Base-by-base conservation (phyloP, 2,797 vertebrate genomes). In the Diglossa cyanea region DNA sequence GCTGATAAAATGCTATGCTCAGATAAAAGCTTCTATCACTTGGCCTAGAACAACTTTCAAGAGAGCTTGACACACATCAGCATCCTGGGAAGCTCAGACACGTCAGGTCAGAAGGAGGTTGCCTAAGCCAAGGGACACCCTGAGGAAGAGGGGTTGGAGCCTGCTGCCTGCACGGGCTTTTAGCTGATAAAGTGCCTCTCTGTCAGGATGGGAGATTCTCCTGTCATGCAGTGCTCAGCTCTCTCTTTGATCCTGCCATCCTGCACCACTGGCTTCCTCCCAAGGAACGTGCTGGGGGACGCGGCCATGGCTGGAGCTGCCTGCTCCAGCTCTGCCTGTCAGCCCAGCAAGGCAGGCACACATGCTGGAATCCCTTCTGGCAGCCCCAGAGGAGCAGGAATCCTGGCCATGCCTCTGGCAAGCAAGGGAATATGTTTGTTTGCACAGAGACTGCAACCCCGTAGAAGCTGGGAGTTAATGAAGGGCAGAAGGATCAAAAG, bases 321-420 rank as follows among this genome's bases (percentile, higher is more conserved):
- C 72, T 63, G 83, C 88, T 86, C 86, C 88, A 54, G 92, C 86
- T 85, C 91, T 25, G 67, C 93, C 25, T 48, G 81, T 78, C 94
- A 92, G 80, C 81, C 70, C 87, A 71, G 90, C 66, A 4, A 75
- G 83, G 80, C 74, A 84, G 71, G 63, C 50, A 63, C 86, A 35
- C 73, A 54, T 1, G 63, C 93, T 84, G 90, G 79, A 92, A 94
- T 70, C 70, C 76, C 70, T 82, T 16, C 75, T 91, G 95, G 94
- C 87, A 85, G 75, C 87, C 63, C 86, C 48, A 31, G 80, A 73
- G 55, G 90, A 88, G 73, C 81, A 66, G 90, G 60, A 19, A 79
- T 62, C 86, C 71, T 44, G 13, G 42, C 44, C 60, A 13, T 77
- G 55, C 50, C 33, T 67, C 80, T 62, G 76, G 84, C 71, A 40